Base-by-base conservation (phyloP, 2,113 vertebrate genomes). In the Stegastes partitus region DNA sequence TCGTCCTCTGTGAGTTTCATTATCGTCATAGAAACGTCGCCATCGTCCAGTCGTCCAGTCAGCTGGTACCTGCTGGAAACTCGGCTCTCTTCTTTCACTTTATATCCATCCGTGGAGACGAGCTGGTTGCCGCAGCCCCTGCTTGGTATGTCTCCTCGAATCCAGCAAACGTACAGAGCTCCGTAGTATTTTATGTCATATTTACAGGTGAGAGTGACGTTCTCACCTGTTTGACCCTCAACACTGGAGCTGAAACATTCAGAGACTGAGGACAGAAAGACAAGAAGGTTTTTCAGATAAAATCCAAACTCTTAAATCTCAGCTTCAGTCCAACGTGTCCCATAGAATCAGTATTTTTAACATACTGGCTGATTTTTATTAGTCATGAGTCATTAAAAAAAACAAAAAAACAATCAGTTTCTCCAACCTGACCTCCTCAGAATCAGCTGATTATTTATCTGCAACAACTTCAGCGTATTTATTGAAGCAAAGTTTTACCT, bases 1-100 rank as follows among this genome's bases (percentile, higher is more conserved):
- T 91, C 89, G 2, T 9, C 1, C 42, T 55, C n/a, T 3, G 54
- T 75, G 0, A 74, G 0, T 0, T 42, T 72, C 0, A 56, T 7
- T 1, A 91, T 73, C 1, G 82, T 89, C 68, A 91, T 39, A 42
- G 89, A 84, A 0, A 87, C 69, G 14, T 89, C 66, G 14, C 87
- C 89, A 2, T 5, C 0, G 2, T 73, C 54, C 78, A 89, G 61
- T 11, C 15, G 77, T 34, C 83, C 87, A 56, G 51, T 45, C 3
- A 91, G 34, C 68, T 56, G 31, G 0, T 75, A 89, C 78, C 68
- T 85, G 47, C 26, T 42, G 37, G 74, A n/a, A 1, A 0, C 5
- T 63, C 34, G 26, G 63, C 14, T 62, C 3, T 0, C 2, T 2
- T 51, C 1, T 1, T 0, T 37, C 14, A 74, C 81, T 8, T 0